Evolutionary conservation across 2,888 invertebrate genomes (phyloP), one percentile per base, ranked within the genome.

Genomic region (Gasteruption jaculator): DNA sequence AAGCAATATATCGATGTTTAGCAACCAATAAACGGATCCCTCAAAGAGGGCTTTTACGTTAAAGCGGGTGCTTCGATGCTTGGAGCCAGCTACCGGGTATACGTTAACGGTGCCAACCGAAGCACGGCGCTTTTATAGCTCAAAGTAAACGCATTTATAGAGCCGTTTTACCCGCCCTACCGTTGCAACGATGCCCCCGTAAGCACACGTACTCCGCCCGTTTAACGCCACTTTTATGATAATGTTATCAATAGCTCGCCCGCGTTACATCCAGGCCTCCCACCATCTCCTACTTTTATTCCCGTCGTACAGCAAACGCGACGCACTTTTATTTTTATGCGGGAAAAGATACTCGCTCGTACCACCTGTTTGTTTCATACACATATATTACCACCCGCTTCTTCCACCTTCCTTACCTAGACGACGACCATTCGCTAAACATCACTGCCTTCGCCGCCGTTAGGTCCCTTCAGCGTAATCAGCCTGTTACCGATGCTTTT

Each of bases 1-100:
- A 63, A 63, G 69, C 69, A 68, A 69, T 69, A 67, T 68, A 69
- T 68, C 63, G 69, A 68, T 68, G 68, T 68, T 69, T 69, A 69
- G 68, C 68, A 69, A 68, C 69, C 69, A 69, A 68, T 69, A 68
- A 69, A 68, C 64, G 65, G 65, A 65, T 68, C 65, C 61, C 60
- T 68, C 67, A 68, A 68, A 68, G 68, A 65, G 68, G 57, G 65
- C 65, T 69, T 69, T 69, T 64, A 67, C 63, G 58, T 57, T 63
- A 65, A 63, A 67, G 62, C 65, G 41, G 37, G 54, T 63, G 63
- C 64, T 61, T 60, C 60, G 60, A 56, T 53, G 53, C 53, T 53
- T 39, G 38, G 41, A 43, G 26, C 35, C 36, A 38, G 38, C 36
- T 43, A 39, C 47, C 41, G 33, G 32, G 48, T 50, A 53, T 45